phyloP scores from a whole-genome alignment of 2,888 invertebrate genomes.

The Lysandra bellargus region DNA sequence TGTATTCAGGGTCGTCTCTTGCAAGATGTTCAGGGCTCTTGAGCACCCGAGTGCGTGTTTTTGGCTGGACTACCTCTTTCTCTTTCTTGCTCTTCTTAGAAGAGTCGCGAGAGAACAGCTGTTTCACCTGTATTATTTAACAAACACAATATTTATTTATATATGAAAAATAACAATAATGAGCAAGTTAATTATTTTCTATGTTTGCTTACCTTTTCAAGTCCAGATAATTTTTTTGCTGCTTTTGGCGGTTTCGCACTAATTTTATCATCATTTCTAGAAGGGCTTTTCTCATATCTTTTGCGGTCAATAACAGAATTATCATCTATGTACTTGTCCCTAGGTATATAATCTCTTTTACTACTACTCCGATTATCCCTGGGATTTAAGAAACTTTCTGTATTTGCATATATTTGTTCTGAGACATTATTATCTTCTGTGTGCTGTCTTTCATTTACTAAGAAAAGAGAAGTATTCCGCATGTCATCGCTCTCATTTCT shows the following conservation, averaged over 20 bases:
- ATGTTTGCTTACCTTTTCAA: slow-evolving; percentile 82
- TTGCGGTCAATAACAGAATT: slow-evolving; percentile 84
- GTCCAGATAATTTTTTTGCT: slow-evolving; percentile 84
- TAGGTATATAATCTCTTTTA: slow-evolving; percentile 64
- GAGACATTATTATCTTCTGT: slow-evolving; percentile 83
- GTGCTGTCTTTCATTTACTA: slow-evolving; percentile 87
- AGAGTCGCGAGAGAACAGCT: slow-evolving; percentile 86
- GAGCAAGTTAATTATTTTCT: background rate
- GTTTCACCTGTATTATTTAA: slow-evolving; percentile 80
- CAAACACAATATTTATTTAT: background rate
- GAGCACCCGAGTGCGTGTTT: slow-evolving; percentile 76
- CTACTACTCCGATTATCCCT: slow-evolving; percentile 62
- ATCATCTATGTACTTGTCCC: slow-evolving; percentile 83
- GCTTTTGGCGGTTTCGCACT: slow-evolving; percentile 82
- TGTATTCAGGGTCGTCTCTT: slow-evolving; percentile 70
- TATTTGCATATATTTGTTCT: slow-evolving; percentile 72
- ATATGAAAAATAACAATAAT: background rate
- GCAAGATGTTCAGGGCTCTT: slow-evolving; percentile 80
- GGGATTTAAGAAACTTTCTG: slow-evolving; percentile 64
- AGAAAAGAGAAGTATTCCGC: slow-evolving; percentile 83
- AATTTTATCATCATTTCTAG: slow-evolving; percentile 73
- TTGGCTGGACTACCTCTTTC: slow-evolving; percentile 78
- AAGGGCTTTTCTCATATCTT: slow-evolving; percentile 78
- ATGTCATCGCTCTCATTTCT: slow-evolving; percentile 85
- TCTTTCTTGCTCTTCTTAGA: slow-evolving; percentile 85